Conservation (phyloP, 2,797 vertebrate genomes). For the Morus bassanus region DNA sequence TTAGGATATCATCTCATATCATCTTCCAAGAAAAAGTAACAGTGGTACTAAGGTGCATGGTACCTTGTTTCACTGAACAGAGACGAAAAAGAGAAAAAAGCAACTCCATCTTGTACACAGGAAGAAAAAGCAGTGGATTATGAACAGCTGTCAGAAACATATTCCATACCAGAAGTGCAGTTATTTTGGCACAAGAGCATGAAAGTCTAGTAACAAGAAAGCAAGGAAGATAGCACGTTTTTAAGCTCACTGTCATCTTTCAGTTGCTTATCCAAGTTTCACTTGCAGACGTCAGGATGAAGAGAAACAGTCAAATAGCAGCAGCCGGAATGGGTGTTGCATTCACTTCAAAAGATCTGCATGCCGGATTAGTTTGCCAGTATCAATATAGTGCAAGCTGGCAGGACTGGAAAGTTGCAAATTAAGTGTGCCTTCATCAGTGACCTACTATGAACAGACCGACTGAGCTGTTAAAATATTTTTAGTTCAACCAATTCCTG, state of each 20-base stretch:
- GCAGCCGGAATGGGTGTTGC: neutral
- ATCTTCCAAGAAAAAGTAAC: neutral
- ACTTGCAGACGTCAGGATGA: neutral
- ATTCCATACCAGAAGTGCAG: constrained; percentile 13
- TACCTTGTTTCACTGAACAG: neutral
- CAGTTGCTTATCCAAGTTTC: constrained; percentile 53
- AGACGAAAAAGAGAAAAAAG: neutral
- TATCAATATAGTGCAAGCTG: neutral
- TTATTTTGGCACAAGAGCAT: neutral
- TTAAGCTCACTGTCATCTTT: constrained; percentile 10
- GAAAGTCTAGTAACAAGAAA: neutral
- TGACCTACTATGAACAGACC: constrained; percentile 17
- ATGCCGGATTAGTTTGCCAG: neutral
- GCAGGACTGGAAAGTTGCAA: constrained; percentile 58
- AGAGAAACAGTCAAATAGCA: constrained; percentile 22
- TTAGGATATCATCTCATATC: neutral
- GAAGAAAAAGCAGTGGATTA: neutral
- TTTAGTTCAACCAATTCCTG: constrained; percentile 24
- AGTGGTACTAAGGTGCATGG: neutral
- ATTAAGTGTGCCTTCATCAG: constrained; percentile 30
- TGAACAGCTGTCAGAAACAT: constrained; percentile 30
- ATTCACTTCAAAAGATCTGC: constrained; percentile 23
- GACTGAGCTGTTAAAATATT: constrained; percentile 19
- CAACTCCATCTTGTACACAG: neutral
- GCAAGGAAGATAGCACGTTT: constrained; percentile 9